Evolutionary conservation across 2,888 invertebrate genomes (phyloP).

Genomic region (Caenorhabditis panamensis): DNA sequence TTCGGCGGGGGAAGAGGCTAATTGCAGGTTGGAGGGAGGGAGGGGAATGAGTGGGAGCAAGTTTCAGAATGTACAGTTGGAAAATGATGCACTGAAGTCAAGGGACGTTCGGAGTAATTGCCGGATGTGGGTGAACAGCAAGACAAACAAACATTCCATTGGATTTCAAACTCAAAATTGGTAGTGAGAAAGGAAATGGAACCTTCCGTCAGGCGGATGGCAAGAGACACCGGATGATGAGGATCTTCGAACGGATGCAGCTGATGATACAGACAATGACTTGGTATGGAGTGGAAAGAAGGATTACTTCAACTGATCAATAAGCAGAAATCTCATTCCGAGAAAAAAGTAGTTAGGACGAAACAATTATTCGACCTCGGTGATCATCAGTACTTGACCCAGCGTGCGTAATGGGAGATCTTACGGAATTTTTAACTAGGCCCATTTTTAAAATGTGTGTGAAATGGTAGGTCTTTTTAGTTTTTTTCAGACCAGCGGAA

Average conservation of each 20-base stretch:
- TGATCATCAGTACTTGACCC: not conserved
- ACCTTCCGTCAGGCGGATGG: not conserved
- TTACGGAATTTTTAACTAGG: not conserved
- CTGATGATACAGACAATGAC: not conserved
- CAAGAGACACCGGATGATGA: too few relatives aligned
- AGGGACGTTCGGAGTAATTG: slow-evolving; percentile 11
- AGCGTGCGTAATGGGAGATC: not conserved
- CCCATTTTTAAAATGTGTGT: slow-evolving; percentile 12
- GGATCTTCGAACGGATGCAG: not conserved
- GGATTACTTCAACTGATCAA: not conserved
- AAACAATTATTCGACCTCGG: not conserved
- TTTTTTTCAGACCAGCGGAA: not conserved
- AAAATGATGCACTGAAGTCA: not conserved
- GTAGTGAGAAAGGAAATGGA: not conserved
- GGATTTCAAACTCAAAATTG: not conserved
- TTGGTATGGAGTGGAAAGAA: not conserved
- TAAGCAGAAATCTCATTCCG: not conserved
- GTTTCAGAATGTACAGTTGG: not conserved
- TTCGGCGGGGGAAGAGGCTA: slow-evolving; percentile 24
- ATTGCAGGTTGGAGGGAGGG: slow-evolving; percentile 18
- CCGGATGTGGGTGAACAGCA: slow-evolving; percentile 13
- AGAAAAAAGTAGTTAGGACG: not conserved
- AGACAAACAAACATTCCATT: slow-evolving; percentile 1
- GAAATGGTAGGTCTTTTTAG: slow-evolving; percentile 6
- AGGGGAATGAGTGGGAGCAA: too few relatives aligned